Conservation (phyloP, 2,888 invertebrate species). For the Morpho achilles region DNA sequence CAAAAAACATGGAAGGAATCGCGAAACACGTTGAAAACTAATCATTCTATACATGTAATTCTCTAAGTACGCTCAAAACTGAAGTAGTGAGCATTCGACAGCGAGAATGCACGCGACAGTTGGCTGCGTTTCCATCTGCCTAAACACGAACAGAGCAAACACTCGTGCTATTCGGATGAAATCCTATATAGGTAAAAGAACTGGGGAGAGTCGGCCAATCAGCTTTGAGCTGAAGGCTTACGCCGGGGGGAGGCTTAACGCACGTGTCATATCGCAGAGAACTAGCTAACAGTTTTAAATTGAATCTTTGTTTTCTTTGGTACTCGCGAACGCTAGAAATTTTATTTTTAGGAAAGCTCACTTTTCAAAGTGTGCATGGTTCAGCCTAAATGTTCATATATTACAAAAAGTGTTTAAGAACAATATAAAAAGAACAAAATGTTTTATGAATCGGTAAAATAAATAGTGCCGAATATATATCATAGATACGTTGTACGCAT, state of each 20-base stretch:
- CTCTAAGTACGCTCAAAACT: conserved; percentile 5
- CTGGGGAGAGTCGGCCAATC: conserved; percentile 47
- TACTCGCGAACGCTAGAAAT: conserved; percentile 10
- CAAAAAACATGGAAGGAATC: not conserved
- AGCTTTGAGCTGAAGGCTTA: conserved; percentile 38
- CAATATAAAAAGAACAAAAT: no score
- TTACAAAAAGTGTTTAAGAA: no score
- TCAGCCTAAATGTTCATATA: no score
- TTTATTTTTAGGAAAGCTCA: conserved; percentile 14
- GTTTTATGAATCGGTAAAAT: no score
- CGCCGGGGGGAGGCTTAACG: conserved; percentile 40
- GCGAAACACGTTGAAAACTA: conserved; percentile 3
- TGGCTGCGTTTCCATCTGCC: conserved; percentile 19
- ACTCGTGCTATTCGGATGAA: conserved; percentile 43
- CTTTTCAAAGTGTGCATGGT: not conserved
- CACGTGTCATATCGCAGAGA: conserved; percentile 27
- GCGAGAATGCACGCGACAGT: conserved; percentile 13
- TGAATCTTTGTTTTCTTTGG: conserved; percentile 19
- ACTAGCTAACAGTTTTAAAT: conserved; percentile 23
- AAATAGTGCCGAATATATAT: no score
- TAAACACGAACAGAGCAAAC: conserved; percentile 22
- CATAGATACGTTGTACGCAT: no score
- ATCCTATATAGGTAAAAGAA: conserved; percentile 46
- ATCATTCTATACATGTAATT: conserved; percentile 9
- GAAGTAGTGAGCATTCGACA: not conserved